Evolutionary conservation across 1,140 invertebrate genomes (phyloP), one percentile per base, ranked within the genome.

Genomic region (Asbolus verrucosus): DNA sequence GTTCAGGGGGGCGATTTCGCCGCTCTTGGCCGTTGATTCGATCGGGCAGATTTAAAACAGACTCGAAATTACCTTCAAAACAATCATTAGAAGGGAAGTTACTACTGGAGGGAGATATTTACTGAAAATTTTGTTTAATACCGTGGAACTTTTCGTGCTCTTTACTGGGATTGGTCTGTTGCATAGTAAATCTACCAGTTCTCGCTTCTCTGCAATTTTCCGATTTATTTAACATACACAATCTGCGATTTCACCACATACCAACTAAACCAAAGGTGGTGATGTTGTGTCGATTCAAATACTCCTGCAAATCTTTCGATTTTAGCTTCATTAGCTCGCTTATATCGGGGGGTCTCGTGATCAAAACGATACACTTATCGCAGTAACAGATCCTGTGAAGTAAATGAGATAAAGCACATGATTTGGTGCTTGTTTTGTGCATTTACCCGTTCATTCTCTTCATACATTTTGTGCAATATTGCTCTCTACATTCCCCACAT

Each of bases 321-420:
- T 79, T 79, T n/a, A 81, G 61, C 74, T 81, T 77, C 78, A 81
- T 80, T 39, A 81, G 65, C 60, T 79, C 75, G n/a, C 66, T 70
- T 65, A 75, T 65, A 61, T 78, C 76, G 8, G 79, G 78, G 8
- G 80, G 80, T 31, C 80, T 70, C 54, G 76, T 77, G 11, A 77
- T 75, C 62, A 81, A 67, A 62, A 80, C 73, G 30, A 72, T 33
- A 75, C 80, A 81, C 65, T 73, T 76, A 65, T 79, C 80, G 73
- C 80, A 81, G 70, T 76, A 81, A 13, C 76, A 73, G 15, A 75
- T 41, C 4, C 77, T 75, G 41, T 5, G 77, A 75, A 59, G 33
- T 6, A 16, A 33, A 50, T 50, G 19, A 31, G 30, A 19, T 9
- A 61, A 41, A 11, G 14, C 6, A 63, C 13, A 8, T 30, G 11